Evolutionary conservation across 2,797 vertebrate species (phyloP), one percentile per base, ranked within the genome.

Genomic region (Leptatherina wallacei): DNA sequence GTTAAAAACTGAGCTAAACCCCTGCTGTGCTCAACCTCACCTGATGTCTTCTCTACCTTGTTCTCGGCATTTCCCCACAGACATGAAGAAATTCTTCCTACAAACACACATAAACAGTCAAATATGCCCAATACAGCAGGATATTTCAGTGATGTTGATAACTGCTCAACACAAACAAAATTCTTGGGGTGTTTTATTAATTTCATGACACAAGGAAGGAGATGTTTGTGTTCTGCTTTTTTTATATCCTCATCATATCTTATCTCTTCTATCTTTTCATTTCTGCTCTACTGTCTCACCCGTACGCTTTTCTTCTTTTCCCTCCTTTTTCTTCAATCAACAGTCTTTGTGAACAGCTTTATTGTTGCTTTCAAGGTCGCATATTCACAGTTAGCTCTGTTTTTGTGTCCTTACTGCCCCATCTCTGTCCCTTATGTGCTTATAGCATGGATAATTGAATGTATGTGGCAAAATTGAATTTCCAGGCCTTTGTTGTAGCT

Each of bases 391-490:
- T 59, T 68, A 27, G 51, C 52, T 61, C 38, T 56, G 32, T 82
- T 61, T 83, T 56, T 65, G 60, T 44, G 13, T 64, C 29, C 57
- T 75, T 59, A 56, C 10, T 35, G 61, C 60, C 65, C 20, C 20
- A 24, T 71, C 70, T 72, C 51, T 80, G 75, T 81, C 62, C 66
- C 65, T 69, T 59, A 12, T 75, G 76, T 73, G 42, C 65, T 47
- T 54, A 63, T 64, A 61, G 57, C 63, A 55, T 88, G 61, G 54
- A 81, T 83, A 76, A 82, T 79, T 71, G 56, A 81, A 80, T 85
- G 76, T 72, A 76, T 83, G 74, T 72, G 73, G 44, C 85, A 62
- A 87, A 88, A 87, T 75, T 66, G 56, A 75, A 81, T 88, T 86
- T 87, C 77, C 77, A 78, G 71, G 82, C 69, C 61, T 73, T 86